Percentiles rank a stretch among this genome's conserved stretches.
phyloP scores from a whole-genome alignment of 2,113 vertebrate genomes.

The Guaruba guarouba region DNA sequence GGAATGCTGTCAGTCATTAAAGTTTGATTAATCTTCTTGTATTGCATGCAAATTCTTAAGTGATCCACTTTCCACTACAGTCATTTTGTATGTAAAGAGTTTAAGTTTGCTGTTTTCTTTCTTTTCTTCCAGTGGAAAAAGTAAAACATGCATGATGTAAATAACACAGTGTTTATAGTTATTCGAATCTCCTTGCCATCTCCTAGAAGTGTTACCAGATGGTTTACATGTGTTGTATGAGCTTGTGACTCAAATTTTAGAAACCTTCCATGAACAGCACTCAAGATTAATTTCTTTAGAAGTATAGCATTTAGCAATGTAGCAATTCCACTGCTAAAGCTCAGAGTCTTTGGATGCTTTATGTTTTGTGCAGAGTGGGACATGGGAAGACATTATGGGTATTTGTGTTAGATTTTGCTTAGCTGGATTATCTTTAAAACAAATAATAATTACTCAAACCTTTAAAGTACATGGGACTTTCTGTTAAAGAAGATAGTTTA shows the following conservation, averaged over 20 bases:
- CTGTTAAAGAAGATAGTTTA: background rate
- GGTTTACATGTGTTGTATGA: background rate
- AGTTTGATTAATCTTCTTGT: background rate
- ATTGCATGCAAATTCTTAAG: background rate
- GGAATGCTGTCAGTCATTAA: background rate
- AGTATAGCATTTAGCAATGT: background rate
- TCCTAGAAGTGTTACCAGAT: conserved; percentile 32
- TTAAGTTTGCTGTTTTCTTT: background rate
- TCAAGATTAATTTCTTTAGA: background rate
- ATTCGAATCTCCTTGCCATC: background rate
- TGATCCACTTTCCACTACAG: background rate
- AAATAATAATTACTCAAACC: background rate
- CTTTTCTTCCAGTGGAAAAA: conserved; percentile 6
- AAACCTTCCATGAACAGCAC: background rate
- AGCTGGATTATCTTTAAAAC: background rate
- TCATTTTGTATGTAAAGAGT: background rate
- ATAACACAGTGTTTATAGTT: conserved; percentile 1
- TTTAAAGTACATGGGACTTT: background rate
- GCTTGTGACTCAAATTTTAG: background rate
- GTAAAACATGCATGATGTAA: background rate
- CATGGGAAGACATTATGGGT: background rate
- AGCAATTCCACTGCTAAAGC: background rate
- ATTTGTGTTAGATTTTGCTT: background rate
- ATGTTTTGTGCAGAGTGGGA: background rate
- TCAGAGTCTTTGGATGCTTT: background rate